Percentiles rank a stretch among this genome's conserved stretches.
These are phyloP conservation scores for Adineta ricciae DNA, from an alignment of 2,888 invertebrate genomes.

Conservation along the genomic window DNA sequence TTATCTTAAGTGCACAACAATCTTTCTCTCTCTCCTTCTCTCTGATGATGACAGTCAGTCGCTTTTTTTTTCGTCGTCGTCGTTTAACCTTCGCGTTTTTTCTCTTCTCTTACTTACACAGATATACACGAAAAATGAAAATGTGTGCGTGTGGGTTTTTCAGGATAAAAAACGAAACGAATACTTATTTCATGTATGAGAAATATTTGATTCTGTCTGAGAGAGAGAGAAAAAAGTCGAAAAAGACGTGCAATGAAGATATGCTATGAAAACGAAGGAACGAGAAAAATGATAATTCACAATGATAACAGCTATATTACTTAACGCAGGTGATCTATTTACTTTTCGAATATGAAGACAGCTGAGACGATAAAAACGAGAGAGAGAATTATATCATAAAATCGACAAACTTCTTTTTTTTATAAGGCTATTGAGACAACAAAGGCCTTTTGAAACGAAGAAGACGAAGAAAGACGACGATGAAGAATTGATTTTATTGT, in stretches of 20 bases:
- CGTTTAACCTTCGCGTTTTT: neutral
- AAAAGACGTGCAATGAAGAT: neutral
- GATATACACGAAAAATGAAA: neutral
- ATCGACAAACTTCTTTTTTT: neutral
- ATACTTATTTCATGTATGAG: neutral
- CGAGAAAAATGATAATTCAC: neutral
- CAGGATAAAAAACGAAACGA: neutral
- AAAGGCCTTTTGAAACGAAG: neutral
- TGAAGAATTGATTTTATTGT: neutral
- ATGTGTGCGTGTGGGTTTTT: neutral
- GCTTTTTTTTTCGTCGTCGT: neutral
- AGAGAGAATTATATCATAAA: neutral
- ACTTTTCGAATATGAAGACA: neutral
- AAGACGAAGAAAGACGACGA: neutral
- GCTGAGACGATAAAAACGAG: neutral
- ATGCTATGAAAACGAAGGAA: neutral
- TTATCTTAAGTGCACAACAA: conserved; percentile 9
- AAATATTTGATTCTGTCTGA: neutral
- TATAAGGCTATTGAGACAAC: neutral
- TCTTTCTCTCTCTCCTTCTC: neutral
- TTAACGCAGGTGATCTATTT: neutral
- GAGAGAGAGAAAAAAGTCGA: neutral
- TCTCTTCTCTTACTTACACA: neutral
- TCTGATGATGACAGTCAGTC: neutral
- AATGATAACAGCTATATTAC: neutral